Conservation (phyloP, 2,113 vertebrate genomes). For the Polyodon spathula region DNA sequence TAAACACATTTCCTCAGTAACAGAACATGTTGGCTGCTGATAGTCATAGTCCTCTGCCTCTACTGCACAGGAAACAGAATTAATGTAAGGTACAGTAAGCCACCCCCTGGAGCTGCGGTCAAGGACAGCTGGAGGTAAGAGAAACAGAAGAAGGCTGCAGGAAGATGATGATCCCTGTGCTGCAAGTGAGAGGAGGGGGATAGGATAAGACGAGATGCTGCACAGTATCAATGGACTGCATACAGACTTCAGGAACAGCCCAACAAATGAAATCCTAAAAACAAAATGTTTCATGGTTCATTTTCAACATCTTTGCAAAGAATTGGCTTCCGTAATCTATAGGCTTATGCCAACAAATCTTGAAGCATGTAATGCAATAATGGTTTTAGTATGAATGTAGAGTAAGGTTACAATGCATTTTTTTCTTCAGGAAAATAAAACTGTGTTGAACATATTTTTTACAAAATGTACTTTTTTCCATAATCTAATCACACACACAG, state of each 20-base stretch:
- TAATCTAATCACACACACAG: too few species aligned
- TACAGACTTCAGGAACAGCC: not conserved
- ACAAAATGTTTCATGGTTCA: not conserved
- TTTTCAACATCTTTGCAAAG: not conserved
- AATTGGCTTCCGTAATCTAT: too few species aligned
- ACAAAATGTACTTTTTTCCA: too few species aligned
- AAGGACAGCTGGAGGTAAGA: not conserved
- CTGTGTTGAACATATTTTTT: too few species aligned
- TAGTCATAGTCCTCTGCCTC: not conserved
- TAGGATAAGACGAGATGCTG: not conserved
- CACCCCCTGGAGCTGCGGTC: not conserved
- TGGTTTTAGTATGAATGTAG: too few species aligned
- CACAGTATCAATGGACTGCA: not conserved
- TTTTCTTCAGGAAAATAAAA: too few species aligned
- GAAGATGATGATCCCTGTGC: not conserved
- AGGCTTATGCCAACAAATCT: too few species aligned
- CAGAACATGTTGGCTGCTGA: too few species aligned
- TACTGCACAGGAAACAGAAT: not conserved
- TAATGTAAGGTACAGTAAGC: not conserved
- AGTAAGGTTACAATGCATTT: too few species aligned
- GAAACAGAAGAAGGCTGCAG: constrained; percentile 1
- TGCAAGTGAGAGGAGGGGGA: not conserved
- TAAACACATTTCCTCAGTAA: too few species aligned
- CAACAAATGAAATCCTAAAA: not conserved
- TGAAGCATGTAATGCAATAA: too few species aligned